phyloP scores from a whole-genome alignment of 2,113 vertebrate genomes.

The Onychostoma macrolepis region DNA sequence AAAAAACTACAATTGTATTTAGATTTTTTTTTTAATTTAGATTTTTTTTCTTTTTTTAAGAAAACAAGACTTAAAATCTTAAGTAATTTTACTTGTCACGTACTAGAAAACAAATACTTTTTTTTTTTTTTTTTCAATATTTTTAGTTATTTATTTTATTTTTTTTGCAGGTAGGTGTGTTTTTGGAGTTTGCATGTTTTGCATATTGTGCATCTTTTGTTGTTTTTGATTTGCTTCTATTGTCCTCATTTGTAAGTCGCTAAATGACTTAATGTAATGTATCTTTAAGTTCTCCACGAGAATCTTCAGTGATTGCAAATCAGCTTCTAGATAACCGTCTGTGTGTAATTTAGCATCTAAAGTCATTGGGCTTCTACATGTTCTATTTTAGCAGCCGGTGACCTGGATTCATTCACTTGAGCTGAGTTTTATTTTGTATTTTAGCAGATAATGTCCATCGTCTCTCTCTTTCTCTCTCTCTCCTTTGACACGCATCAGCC shows the following conservation, averaged over 20 bases:
- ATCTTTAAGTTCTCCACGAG: neutral
- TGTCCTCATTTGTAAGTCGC: too few species aligned
- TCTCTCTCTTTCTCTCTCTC: slow-evolving; percentile 36
- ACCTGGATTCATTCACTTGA: neutral
- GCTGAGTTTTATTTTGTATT: neutral
- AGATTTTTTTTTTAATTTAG: too few species aligned
- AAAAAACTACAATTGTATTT: too few species aligned
- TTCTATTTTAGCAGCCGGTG: neutral
- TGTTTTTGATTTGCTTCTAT: too few species aligned
- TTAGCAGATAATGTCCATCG: neutral
- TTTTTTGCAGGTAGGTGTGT: too few species aligned
- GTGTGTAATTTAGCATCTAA: neutral
- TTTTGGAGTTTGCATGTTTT: neutral
- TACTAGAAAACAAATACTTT: too few species aligned
- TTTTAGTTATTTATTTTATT: too few species aligned
- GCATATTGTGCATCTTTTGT: neutral
- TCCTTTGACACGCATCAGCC: slow-evolving; percentile 62
- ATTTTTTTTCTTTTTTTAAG: too few species aligned
- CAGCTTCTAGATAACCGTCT: neutral
- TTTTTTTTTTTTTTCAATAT: too few species aligned
- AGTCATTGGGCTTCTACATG: neutral
- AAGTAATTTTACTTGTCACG: too few species aligned
- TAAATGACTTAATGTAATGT: too few species aligned
- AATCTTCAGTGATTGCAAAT: neutral
- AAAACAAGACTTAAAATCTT: too few species aligned